A percentile compares a stretch with the other conserved stretches of the same genome.
Conservation (phyloP, 2,888 invertebrate genomes). For the Danaus chrysippus region DNA sequence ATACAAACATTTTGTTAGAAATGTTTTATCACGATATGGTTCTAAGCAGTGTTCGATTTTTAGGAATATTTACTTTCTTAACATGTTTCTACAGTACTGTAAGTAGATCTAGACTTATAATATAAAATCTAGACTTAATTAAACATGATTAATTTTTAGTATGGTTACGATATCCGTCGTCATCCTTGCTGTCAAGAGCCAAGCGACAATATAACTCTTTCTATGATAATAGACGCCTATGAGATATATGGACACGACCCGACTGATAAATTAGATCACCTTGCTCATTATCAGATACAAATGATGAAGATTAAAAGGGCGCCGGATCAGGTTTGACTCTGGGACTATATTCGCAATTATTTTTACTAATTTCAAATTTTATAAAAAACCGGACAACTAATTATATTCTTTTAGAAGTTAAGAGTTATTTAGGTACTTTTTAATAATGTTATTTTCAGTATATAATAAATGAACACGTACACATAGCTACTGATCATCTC, state of each 20-base stretch:
- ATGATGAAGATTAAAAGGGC: slow-evolving; percentile 72
- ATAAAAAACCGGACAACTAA: neutral
- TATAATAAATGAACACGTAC: slow-evolving; percentile 65
- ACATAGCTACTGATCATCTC: slow-evolving; percentile 70
- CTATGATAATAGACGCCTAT: slow-evolving; percentile 70
- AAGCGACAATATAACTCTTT: slow-evolving; percentile 57
- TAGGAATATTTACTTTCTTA: slow-evolving; percentile 25
- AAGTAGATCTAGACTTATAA: slow-evolving; percentile 33
- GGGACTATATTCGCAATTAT: neutral
- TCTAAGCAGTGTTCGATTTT: slow-evolving; percentile 13
- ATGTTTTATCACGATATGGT: slow-evolving; percentile 23
- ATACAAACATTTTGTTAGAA: slow-evolving; percentile 5
- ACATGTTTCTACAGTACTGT: slow-evolving; percentile 42
- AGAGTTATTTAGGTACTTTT: neutral
- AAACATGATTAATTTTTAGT: slow-evolving; percentile 36
- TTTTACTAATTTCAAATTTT: neutral
- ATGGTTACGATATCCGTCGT: slow-evolving; percentile 51
- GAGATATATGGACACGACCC: slow-evolving; percentile 75
- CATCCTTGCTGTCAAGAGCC: slow-evolving; percentile 67
- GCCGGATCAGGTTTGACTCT: slow-evolving; percentile 60
- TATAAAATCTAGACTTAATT: neutral
- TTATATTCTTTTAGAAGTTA: neutral
- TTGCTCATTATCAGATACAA: slow-evolving; percentile 67
- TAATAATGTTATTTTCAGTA: slow-evolving; percentile 48
- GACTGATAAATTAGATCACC: slow-evolving; percentile 67